Evolutionary conservation across 1,140 invertebrate genomes (phyloP).

Genomic region (Panulirus ornatus): DNA sequence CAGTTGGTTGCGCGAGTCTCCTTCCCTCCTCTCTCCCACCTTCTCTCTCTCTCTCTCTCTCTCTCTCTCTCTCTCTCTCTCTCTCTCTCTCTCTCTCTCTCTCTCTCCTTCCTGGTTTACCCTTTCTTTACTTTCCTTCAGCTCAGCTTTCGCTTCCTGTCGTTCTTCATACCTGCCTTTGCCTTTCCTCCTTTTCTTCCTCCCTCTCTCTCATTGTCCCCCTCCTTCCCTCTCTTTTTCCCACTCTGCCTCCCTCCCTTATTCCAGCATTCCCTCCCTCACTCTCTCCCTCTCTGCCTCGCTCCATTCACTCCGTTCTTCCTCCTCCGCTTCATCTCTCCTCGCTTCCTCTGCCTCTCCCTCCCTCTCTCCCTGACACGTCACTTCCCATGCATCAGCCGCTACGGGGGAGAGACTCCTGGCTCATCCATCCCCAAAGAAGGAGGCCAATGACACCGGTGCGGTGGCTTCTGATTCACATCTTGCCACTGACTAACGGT

Average conservation of each 20-base stretch:
- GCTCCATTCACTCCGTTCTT: not conserved
- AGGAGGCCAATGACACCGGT: not conserved
- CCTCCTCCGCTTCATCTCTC: not conserved
- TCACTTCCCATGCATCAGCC: not conserved
- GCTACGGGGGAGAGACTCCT: not conserved
- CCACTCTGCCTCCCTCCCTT: not conserved
- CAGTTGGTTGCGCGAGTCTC: no score
- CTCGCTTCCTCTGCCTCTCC: not conserved
- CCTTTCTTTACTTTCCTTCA: not conserved
- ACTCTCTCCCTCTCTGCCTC: not conserved
- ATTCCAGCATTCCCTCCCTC: not conserved
- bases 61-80: not conserved
- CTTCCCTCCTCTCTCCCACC: no score
- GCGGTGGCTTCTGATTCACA: not conserved
- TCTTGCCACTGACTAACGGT: not conserved
- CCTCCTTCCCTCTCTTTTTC: not conserved
- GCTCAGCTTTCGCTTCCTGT: not conserved
- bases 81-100: not conserved
- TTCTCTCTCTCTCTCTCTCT: not conserved
- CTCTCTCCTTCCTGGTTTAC: not conserved
- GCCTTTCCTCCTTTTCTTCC: not conserved
- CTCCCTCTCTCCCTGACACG: not conserved
- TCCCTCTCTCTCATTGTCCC: not conserved
- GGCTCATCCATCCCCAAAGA: no score
- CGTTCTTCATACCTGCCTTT: not conserved